Evolutionary conservation across 2,797 vertebrate species (phyloP).

Genomic region (Sparus aurata): DNA sequence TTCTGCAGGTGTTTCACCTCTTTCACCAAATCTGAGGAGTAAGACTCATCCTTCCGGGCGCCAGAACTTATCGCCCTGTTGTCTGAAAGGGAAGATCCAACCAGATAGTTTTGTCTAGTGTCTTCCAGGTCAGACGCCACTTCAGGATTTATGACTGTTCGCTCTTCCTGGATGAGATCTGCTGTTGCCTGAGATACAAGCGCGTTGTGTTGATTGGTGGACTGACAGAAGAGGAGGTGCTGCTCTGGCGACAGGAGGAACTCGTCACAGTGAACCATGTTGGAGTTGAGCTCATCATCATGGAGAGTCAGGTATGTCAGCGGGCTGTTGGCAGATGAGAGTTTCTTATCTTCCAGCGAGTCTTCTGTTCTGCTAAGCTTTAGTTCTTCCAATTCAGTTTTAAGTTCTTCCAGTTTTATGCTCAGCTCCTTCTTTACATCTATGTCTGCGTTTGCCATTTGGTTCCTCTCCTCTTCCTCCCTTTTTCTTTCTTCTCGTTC

Average conservation of each 20-base stretch:
- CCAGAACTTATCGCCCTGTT: constrained; percentile 2
- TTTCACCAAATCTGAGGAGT: constrained; percentile 44
- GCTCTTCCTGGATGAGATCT: constrained; percentile 61
- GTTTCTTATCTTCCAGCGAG: constrained; percentile 58
- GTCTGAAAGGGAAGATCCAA: constrained; percentile 17
- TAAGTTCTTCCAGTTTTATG: constrained; percentile 75
- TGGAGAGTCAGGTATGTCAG: constrained; percentile 78
- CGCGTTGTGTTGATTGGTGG: constrained; percentile 76
- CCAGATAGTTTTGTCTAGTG: constrained; percentile 21
- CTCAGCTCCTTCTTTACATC: constrained; percentile 64
- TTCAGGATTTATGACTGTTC: constrained; percentile 34
- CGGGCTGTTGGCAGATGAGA: constrained; percentile 66
- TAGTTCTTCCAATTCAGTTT: constrained; percentile 78
- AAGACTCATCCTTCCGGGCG: constrained; percentile 11
- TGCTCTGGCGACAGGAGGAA: constrained; percentile 67
- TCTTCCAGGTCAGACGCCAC: constrained; percentile 45
- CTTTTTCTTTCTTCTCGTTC: constrained; percentile 78
- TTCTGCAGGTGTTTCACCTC: constrained; percentile 76
- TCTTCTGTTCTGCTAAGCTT: constrained; percentile 49
- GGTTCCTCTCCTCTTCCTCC: constrained; percentile 71
- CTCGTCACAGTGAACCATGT: constrained; percentile 52
- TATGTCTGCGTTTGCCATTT: constrained; percentile 40
- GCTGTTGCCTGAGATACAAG: constrained; percentile 67
- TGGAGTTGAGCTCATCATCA: constrained; percentile 71
- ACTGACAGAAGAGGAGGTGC: constrained; percentile 74